Conservation (phyloP, 2,797 vertebrate genomes). For the Denticeps clupeoides region DNA sequence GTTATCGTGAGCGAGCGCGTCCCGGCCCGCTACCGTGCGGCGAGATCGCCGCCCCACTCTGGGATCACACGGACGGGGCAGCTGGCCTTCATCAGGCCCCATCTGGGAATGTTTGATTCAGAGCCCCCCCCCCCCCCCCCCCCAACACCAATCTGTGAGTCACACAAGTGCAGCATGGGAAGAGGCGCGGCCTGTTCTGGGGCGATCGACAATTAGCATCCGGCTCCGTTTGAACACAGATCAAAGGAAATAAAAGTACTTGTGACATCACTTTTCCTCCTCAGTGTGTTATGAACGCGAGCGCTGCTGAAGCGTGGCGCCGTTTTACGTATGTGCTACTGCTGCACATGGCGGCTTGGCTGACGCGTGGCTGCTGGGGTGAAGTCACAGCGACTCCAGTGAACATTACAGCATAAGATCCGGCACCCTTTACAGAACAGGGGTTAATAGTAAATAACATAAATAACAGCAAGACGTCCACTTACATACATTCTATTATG, state of each 20-base stretch:
- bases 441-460: too few relatives aligned
- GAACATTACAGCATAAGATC: too few relatives aligned
- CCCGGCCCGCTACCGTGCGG: conserved; percentile 41
- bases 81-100: conserved; percentile 59
- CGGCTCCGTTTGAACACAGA: conserved; percentile 48
- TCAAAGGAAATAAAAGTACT: conserved; percentile 34
- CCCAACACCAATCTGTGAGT: conserved; percentile 51
- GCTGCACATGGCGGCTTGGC: too few relatives aligned
- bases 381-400: too few relatives aligned
- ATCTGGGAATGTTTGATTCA: conserved; percentile 65
- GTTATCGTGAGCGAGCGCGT: conserved; percentile 32
- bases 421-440: too few relatives aligned
- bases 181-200: conserved; percentile 45
- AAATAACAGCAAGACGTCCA: too few relatives aligned
- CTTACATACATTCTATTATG: too few relatives aligned
- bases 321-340: too few relatives aligned
- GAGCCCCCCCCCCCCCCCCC: conserved; percentile 51
- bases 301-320: too few relatives aligned
- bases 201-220: conserved; percentile 56
- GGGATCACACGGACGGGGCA: conserved; percentile 44
- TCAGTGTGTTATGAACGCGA: too few relatives aligned
- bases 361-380: too few relatives aligned
- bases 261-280: conserved; percentile 21
- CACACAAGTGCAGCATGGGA: conserved; percentile 52
- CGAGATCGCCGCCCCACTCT: conserved; percentile 19